Evolutionary conservation across 2,888 invertebrate genomes (phyloP).

Genomic region (Esperia sulphurella): DNA sequence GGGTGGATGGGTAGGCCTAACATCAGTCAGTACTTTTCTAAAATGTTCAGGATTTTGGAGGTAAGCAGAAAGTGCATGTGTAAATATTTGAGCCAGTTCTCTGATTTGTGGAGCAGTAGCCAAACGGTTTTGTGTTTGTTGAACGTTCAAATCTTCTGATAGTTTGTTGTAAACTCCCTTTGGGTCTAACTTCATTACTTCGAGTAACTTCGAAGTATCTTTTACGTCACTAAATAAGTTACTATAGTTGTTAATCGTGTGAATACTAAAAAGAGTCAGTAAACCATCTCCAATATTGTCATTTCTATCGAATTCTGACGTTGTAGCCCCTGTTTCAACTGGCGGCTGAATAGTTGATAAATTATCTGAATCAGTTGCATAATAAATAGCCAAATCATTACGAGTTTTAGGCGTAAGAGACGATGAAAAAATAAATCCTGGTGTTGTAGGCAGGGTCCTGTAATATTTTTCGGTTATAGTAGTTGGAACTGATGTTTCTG

Average conservation of each 20-base stretch:
- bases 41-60: slow-evolving; percentile 91
- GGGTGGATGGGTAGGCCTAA: slow-evolving; percentile 88
- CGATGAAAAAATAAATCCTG: slow-evolving; percentile 84
- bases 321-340: slow-evolving; percentile 52
- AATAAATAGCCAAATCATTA: slow-evolving; percentile 88
- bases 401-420: slow-evolving; percentile 88
- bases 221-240: slow-evolving; percentile 56
- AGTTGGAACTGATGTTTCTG: slow-evolving; percentile 57
- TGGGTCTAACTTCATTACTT: slow-evolving; percentile 62
- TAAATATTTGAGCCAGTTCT: slow-evolving; percentile 90
- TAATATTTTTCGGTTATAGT: slow-evolving; percentile 66
- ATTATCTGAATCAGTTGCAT: slow-evolving; percentile 84
- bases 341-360: slow-evolving; percentile 62
- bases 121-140: slow-evolving; percentile 82
- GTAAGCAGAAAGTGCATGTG: slow-evolving; percentile 89
- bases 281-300: slow-evolving; percentile 71
- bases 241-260: slow-evolving; percentile 83
- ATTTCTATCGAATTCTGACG: slow-evolving; percentile 49
- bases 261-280: slow-evolving; percentile 81
- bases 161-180: slow-evolving; percentile 67
- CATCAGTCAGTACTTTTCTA: slow-evolving; percentile 85
- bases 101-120: slow-evolving; percentile 83
- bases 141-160: slow-evolving; percentile 76
- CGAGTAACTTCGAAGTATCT: slow-evolving; percentile 53
- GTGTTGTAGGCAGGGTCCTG: slow-evolving; percentile 67